These are phyloP conservation scores for Thereva unica DNA, from an alignment of 2,888 invertebrate genomes.

Conservation along the genomic window DNA sequence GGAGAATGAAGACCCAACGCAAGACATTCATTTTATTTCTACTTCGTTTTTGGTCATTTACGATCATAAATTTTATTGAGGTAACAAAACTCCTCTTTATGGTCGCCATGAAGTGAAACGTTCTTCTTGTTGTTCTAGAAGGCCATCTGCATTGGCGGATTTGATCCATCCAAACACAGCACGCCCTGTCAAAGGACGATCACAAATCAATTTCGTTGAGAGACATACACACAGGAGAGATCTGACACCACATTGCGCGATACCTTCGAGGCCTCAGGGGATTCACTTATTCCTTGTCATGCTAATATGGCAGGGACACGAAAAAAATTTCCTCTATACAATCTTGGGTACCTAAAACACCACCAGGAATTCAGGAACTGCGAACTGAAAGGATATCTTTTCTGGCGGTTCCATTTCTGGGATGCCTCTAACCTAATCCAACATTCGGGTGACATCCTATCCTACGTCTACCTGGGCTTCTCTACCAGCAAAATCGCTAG, in stretches of 20 bases:
- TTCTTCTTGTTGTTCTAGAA: too few relatives aligned
- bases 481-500: too few relatives aligned
- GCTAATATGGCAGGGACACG: too few relatives aligned
- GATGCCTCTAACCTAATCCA: too few relatives aligned
- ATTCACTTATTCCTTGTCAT: not conserved
- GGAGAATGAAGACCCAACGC: not conserved
- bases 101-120: not conserved
- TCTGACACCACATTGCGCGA: not conserved
- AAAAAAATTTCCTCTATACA: too few relatives aligned
- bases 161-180: slow-evolving; percentile 19
- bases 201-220: slow-evolving; percentile 27
- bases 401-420: too few relatives aligned
- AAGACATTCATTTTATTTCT: too few relatives aligned
- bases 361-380: too few relatives aligned
- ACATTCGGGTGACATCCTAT: too few relatives aligned
- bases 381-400: too few relatives aligned
- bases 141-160: slow-evolving; percentile 17
- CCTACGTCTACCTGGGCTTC: too few relatives aligned
- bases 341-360: too few relatives aligned
- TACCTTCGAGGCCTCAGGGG: not conserved
- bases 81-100: not conserved
- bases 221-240: slow-evolving; percentile 15
- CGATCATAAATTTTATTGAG: slow-evolving; percentile 26
- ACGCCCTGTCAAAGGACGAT: slow-evolving; percentile 31
- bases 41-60: not conserved